These are phyloP conservation scores for Oryzias celebensis DNA, from an alignment of 2,113 vertebrate genomes.

Conservation along the genomic window DNA sequence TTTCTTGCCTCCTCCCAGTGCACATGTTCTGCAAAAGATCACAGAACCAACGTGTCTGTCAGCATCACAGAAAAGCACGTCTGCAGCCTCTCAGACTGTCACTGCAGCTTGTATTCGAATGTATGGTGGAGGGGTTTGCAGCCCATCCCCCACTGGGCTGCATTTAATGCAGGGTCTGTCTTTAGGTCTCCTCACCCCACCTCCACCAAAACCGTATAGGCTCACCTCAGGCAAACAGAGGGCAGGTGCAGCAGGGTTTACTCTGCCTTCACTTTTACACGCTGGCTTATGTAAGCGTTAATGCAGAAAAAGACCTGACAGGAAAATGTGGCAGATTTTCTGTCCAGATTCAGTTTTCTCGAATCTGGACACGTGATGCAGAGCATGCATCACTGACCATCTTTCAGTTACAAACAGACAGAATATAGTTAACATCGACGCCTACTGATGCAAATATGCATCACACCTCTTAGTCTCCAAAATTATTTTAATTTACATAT, in stretches of 20 bases:
- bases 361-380: no score
- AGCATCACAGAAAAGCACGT: no score
- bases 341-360: no score
- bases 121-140: constrained; percentile 17
- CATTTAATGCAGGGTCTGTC: constrained; percentile 50
- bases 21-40: no score
- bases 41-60: no score
- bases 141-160: constrained; percentile 49
- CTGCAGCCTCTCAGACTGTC: constrained; percentile 9
- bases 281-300: constrained; percentile 22
- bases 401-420: no score
- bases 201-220: constrained; percentile 23
- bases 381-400: no score
- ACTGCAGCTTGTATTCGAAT: constrained; percentile 29
- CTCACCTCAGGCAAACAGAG: constrained; percentile 42
- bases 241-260: constrained; percentile 52
- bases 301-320: constrained; percentile 5
- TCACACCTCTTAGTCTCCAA: no score
- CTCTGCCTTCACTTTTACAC: constrained; percentile 12
- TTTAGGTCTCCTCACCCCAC: constrained; percentile 15
- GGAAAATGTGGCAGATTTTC: not conserved
- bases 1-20: no score
- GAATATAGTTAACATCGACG: no score
- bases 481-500: no score
- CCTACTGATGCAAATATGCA: no score